A percentile compares a stretch with the other conserved stretches of the same genome.
Conservation (phyloP, 2,113 vertebrate species). For the Ptychochromis oligacanthus region DNA sequence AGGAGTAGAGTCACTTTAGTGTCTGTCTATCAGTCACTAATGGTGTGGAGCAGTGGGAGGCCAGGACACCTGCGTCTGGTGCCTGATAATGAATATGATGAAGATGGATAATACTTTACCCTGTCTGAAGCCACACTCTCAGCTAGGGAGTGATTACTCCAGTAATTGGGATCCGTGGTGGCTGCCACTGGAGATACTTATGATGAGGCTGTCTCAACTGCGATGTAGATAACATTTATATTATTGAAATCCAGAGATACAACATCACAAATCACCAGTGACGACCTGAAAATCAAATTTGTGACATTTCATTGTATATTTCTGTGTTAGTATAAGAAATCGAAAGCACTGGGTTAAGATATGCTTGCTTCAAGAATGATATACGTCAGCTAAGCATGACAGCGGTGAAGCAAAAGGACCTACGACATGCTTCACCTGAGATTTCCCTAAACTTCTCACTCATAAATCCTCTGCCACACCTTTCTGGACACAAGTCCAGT, state of each 20-base stretch:
- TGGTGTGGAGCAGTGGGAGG: slow-evolving; percentile 68
- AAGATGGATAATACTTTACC: slow-evolving; percentile 76
- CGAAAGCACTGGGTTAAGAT: neutral
- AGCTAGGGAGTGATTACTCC: slow-evolving; percentile 69
- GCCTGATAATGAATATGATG: slow-evolving; percentile 77
- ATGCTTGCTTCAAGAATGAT: neutral
- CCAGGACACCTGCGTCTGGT: slow-evolving; percentile 72
- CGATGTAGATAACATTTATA: slow-evolving; percentile 61
- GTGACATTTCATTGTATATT: slow-evolving; percentile 4
- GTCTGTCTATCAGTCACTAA: slow-evolving; percentile 69
- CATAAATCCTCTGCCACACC: neutral
- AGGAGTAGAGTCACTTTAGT: slow-evolving; percentile 43
- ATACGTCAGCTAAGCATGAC: neutral
- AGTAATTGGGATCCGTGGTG: slow-evolving; percentile 65
- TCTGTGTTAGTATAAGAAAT: neutral
- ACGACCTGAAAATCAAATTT: slow-evolving; percentile 33
- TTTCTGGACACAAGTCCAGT: neutral
- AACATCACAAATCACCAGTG: slow-evolving; percentile 36
- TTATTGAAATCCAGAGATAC: slow-evolving; percentile 31
- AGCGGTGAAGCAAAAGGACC: neutral
- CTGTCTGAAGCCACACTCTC: slow-evolving; percentile 63
- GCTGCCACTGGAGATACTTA: slow-evolving; percentile 50
- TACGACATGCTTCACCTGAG: neutral
- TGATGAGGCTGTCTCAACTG: slow-evolving; percentile 36
- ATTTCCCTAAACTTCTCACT: neutral